Conservation (phyloP, 2,113 vertebrate genomes). For the Epinephelus fuscoguttatus region DNA sequence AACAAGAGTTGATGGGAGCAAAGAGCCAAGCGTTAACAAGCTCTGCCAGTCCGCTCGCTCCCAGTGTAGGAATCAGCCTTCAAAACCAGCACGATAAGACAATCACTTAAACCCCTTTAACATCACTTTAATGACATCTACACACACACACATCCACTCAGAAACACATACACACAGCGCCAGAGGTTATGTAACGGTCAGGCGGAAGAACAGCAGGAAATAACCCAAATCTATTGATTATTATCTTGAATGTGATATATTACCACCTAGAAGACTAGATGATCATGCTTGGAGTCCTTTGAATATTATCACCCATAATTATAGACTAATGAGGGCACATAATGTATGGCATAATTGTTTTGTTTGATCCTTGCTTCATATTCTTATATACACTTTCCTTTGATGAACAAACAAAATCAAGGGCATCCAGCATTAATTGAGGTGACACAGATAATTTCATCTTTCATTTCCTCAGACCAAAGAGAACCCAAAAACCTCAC, state of each 20-base stretch:
- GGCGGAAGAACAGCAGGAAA: constrained; percentile 54
- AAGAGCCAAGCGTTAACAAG: constrained; percentile 73
- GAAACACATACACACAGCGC: background rate
- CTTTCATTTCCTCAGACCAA: constrained; percentile 43
- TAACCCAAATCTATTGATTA: constrained; percentile 38
- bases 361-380: constrained; percentile 51
- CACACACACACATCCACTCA: constrained; percentile 15
- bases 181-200: constrained; percentile 56
- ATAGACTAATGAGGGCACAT: constrained; percentile 51
- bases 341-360: constrained; percentile 39
- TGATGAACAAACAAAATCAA: constrained; percentile 20
- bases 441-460: constrained; percentile 2
- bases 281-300: constrained; percentile 23
- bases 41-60: constrained; percentile 71
- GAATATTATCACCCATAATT: constrained; percentile 50
- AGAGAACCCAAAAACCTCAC: constrained; percentile 2
- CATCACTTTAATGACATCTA: constrained; percentile 73
- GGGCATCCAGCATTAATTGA: constrained; percentile 39
- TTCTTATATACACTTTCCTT: constrained; percentile 32
- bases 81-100: constrained; percentile 71
- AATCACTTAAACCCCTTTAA: constrained; percentile 77
- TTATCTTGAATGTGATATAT: constrained; percentile 37
- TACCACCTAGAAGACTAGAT: constrained; percentile 19
- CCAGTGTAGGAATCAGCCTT: constrained; percentile 61
- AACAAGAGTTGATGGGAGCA: constrained; percentile 66